Evolutionary conservation across 2,797 vertebrate species (phyloP).

Genomic region (Hemibagrus guttatus): DNA sequence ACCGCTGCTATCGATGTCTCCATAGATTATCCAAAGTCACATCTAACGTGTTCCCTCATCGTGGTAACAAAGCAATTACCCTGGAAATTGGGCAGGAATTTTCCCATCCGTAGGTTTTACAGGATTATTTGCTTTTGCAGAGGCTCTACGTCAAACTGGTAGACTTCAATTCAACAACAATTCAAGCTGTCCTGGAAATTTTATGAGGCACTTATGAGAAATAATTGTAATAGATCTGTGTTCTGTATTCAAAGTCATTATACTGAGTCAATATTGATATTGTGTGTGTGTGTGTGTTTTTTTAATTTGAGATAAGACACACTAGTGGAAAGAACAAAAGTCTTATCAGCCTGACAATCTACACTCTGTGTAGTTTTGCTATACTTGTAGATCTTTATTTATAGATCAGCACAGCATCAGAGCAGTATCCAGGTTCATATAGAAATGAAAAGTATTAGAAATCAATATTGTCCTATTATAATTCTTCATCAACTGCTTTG

Average conservation of each 20-base stretch:
- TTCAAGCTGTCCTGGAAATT: neutral
- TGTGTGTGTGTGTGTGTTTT: neutral
- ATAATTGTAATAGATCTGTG: neutral
- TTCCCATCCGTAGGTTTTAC: neutral
- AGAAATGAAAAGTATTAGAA: no score
- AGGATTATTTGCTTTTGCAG: neutral
- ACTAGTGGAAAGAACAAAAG: neutral
- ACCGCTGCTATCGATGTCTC: neutral
- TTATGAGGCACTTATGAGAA: neutral
- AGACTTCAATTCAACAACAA: neutral
- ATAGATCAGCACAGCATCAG: neutral
- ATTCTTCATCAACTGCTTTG: neutral
- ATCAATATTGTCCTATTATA: neutral
- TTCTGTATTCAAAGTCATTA: neutral
- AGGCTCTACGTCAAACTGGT: neutral
- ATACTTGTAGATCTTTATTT: neutral
- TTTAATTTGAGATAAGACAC: slow-evolving; percentile 6
- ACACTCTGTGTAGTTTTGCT: neutral
- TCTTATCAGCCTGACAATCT: neutral
- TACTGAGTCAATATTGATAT: slow-evolving; percentile 5
- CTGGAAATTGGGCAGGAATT: slow-evolving; percentile 14
- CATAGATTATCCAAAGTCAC: neutral
- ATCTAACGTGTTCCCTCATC: slow-evolving; percentile 4
- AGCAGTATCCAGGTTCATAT: no score
- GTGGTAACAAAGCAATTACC: slow-evolving; percentile 15